Base-by-base conservation (phyloP, 2,113 vertebrate genomes). In the Serinus canaria region DNA sequence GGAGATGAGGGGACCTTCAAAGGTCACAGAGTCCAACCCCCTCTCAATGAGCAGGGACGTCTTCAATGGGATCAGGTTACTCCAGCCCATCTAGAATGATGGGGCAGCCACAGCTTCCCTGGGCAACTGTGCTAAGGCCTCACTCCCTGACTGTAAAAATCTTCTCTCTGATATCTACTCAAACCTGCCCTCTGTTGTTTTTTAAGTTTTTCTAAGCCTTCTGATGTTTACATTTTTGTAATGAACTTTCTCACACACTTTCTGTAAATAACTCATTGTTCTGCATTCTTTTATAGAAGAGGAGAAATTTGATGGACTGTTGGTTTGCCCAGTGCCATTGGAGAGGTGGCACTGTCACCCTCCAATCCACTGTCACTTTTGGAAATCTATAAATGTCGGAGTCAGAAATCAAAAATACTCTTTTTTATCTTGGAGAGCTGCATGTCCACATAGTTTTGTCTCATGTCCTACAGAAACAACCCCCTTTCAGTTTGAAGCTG, bases 391-490 rank as follows among this genome's bases (percentile, higher is more conserved):
- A 52, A 52, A 52, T 28, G 50, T 28, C 1, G 1, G 15, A 52
- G 50, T 28, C 27, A 28, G 50, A 52, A 52, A 52, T 52, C 4
- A 52, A 52, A 52, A 17, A 16, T 1, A 10, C 6, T 52, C 50
- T 52, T 52, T 52, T 52, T 52, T 52, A 28, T 27, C 50, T 52
- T 17, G 27, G 50, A 52, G 27, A 52, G 27, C 27, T 52, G 50
- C 1, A 3, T 52, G 50, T 28, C 50, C 3, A 2, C 0, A 3
- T 3, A 2, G 50, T 52, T 52, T 52, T 52, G 10, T 52, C 11
- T 52, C 2, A 3, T 52, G 27, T 28, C 50, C 50, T 52, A 15
- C 3, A 50, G 25, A 3, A 5, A 52, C 3, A 28, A 0, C 12
- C 7, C 37, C 28, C 59, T 33, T 25, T 11, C 44, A 11, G 15